Evolutionary conservation across 2,888 invertebrate genomes (phyloP), one percentile per base, ranked within the genome.

Genomic region (Agelastica alni): DNA sequence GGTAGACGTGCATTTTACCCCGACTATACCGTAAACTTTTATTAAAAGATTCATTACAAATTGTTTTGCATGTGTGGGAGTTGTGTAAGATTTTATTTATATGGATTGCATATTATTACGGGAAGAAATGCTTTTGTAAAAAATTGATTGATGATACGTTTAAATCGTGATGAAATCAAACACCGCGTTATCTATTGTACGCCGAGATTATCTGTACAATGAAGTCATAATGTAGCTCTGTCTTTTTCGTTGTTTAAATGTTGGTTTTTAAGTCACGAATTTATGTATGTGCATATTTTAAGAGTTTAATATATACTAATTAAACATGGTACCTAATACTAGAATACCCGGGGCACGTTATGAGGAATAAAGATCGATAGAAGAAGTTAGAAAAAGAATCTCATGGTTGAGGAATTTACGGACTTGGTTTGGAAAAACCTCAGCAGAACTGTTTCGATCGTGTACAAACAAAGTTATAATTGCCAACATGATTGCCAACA

Each of bases 11-110:
- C 18, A 18, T 39, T 10, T 17, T 20, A 39, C 20, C 37, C 37
- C 12, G 37, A 12, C 37, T 17, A 39, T 39, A 39, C 31, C 32
- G 22, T 22, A 42, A 42, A 49, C 14, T 32, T 41, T 42, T 14
- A 44, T 54, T n/a, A n/a, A 47, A 59, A 57, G 48, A 51, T 54
- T 46, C 47, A 54, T 46, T 52, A 57, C 56, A 57, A 56, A 59
- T 57, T 53, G 47, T 56, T n/a, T 57, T 52, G 52, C 56, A 57
- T 61, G 56, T 54, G 49, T 47, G 28, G 42, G 18, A 10, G 53
- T 58, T 61, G 54, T 57, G 58, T 47, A 61, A 61, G 49, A 31
- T 51, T 57, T 56, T 57, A 59, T 61, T 56, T 58, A 58, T 57
- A 59, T 55, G 53, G 59, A 59, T 58, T 61, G 56, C 54, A 59